A percentile compares a stretch with the other conserved stretches of the same genome.
phyloP scores from a whole-genome alignment of 2,113 vertebrate genomes.

The Lepisosteus osseus region DNA sequence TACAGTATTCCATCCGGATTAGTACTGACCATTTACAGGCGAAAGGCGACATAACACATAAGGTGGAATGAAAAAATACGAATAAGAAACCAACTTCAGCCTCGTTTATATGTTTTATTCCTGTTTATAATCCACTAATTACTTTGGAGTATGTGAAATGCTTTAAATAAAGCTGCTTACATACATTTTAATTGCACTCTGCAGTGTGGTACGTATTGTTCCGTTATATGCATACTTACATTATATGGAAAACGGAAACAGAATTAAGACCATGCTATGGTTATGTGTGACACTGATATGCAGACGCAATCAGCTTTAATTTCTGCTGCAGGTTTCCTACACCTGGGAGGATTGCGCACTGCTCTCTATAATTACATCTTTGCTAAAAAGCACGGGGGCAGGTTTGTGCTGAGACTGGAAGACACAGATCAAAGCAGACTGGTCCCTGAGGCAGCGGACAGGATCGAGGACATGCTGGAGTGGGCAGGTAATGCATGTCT shows the following conservation, averaged over 20 bases:
- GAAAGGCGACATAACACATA: too few relatives aligned
- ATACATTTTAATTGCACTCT: neutral
- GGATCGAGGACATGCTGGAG: slow-evolving; percentile 84
- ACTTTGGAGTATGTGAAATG: neutral
- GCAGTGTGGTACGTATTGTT: neutral
- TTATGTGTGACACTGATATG: neutral
- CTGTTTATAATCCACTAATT: neutral
- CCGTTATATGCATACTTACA: neutral
- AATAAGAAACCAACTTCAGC: too few relatives aligned
- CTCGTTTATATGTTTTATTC: too few relatives aligned
- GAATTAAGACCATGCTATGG: neutral
- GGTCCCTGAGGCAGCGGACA: slow-evolving; percentile 77
- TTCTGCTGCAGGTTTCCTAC: slow-evolving; percentile 75
- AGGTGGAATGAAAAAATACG: too few relatives aligned
- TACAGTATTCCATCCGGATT: too few relatives aligned
- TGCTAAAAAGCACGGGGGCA: slow-evolving; percentile 79
- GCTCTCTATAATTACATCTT: slow-evolving; percentile 94
- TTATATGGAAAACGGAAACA: neutral
- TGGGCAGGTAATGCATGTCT: slow-evolving; percentile 78
- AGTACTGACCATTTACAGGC: too few relatives aligned
- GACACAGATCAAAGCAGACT: slow-evolving; percentile 86
- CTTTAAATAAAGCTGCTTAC: neutral
- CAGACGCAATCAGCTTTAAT: neutral
- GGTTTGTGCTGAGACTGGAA: slow-evolving; percentile 84
- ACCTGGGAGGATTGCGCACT: slow-evolving; percentile 87